Base-by-base conservation (phyloP, 1,140 invertebrate species). In the Trichogramma pretiosum region DNA sequence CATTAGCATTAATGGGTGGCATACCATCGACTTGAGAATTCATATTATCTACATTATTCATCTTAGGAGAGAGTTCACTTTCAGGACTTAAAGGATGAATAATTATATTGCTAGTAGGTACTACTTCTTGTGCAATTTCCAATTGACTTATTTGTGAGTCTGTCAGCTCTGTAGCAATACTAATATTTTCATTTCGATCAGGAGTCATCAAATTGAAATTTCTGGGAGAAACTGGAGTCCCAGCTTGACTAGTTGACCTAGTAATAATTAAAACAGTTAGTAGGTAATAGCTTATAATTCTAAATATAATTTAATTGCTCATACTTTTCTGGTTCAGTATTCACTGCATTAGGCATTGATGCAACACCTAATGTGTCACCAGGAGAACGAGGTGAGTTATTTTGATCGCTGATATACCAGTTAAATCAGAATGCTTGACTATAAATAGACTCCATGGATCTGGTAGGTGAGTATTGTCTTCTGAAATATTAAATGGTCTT, bases 381-480 rank as follows among this genome's bases (percentile, higher is more conserved):
- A 16, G 77, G 76, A 19, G 77, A 78, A 56, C 74, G 72, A 5
- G 81, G 80, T 8, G 80, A 77, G 59, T 79, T 83, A 32, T 78
- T 75, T 56, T 82, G 79, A 54, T 81, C 80, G 50, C 60, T 73
- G 37, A 61, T n/a, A n/a, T 67, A 57, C 72, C 71, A 51, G 64
- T 62, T 49, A 61, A 52, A 48, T 82, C 79, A 10, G 71, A 59
- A 52, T 77, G 64, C 50, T 79, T 77, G 28, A 76, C 77, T 34
- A 90, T 72, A 71, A 83, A 93, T 52, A 83, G 82, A 58, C 77
- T 78, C 90, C 90, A 94, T 9, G 85, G 83, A 75, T 94, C 88
- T 13, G 82, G 80, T 44, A 85, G 62, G 52, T 81, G 72, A 51
- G 76, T 72, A 48, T 68, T 74, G 17, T 75, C 70, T 28, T 75